Evolutionary conservation across 2,888 invertebrate species (phyloP), one percentile per base, ranked within the genome.

Genomic region (Rhynchonema sp.): DNA sequence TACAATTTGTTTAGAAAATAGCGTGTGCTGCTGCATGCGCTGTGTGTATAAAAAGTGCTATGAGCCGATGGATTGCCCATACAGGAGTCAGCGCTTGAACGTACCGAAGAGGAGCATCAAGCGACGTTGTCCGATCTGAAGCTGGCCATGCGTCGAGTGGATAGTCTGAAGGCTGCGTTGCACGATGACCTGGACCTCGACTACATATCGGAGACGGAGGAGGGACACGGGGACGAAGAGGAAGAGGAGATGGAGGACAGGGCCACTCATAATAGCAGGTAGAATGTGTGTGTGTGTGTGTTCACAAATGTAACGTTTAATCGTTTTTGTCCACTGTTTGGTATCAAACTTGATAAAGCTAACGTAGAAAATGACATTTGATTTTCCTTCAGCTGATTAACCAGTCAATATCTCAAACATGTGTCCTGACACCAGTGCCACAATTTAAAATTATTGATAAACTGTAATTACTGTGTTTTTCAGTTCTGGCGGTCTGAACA

Each of bases 61-160:
- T n/a, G n/a, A n/a, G n/a, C n/a, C n/a, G n/a, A n/a, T n/a, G n/a
- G n/a, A n/a, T n/a, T n/a, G n/a, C n/a, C n/a, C n/a, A n/a, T n/a
- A 17, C 65, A 74, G 75, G 74, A 74, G 64, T 67, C 63, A 60
- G 72, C 73, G 58, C 64, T 76, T 46, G 74, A 74, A 63, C 72
- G 73, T 55, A 62, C 74, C 52, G 76, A 77, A 62, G 66, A 69
- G 20, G 77, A 77, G 60, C 72, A 71, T 30, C 72, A 72, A 58
- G 74, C 76, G 59, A 69, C 72, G 30, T 74, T 75, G 64, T 72
- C 73, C 38, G 91, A 92, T 76, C 81, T 92, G 53, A 80, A 88
- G 59, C 78, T 91, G 59, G 91, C 92, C 3, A 80, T 89, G 62
- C 83, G 90, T 64, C 80, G 92, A 62, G 90, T 91, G 66, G 83